These are phyloP conservation scores for Calephelis nemesis DNA, from an alignment of 1,140 invertebrate genomes.

Conservation along the genomic window DNA sequence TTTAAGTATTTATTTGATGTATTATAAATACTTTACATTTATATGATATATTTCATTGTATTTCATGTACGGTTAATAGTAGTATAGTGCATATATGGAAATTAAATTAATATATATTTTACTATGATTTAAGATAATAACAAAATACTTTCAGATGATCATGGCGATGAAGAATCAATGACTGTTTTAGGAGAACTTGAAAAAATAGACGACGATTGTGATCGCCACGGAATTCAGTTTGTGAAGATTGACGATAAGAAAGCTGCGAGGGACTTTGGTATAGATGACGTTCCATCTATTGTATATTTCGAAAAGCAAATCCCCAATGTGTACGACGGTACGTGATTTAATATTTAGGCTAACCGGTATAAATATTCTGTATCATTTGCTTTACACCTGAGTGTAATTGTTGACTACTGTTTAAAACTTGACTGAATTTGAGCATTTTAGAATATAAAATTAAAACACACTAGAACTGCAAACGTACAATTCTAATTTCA, in stretches of 20 bases:
- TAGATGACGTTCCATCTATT: constrained; percentile 90
- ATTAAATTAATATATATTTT: no score
- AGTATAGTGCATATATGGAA: no score
- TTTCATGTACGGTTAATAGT: no score
- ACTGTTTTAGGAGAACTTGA: constrained; percentile 91
- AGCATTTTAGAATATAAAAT: no score
- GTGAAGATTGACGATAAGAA: constrained; percentile 94
- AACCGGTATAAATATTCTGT: background rate
- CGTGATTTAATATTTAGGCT: constrained; percentile 24
- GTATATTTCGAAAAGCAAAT: constrained; percentile 97
- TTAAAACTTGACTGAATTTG: no score
- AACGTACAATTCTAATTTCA: no score
- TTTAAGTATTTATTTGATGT: no score
- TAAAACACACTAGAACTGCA: no score
- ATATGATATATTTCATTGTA: no score
- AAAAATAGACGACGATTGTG: constrained; percentile 95
- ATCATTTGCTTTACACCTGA: no score
- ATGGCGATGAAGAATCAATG: constrained; percentile 91
- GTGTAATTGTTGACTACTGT: no score
- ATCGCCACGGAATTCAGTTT: constrained; percentile 95
- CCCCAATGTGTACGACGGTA: constrained; percentile 94
- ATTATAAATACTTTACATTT: no score
- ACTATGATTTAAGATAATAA: background rate
- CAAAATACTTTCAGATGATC: constrained; percentile 83
- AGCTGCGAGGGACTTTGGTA: constrained; percentile 91